These are phyloP conservation scores for Amblyjoppa proteus DNA, from an alignment of 2,888 invertebrate species.

Conservation along the genomic window DNA sequence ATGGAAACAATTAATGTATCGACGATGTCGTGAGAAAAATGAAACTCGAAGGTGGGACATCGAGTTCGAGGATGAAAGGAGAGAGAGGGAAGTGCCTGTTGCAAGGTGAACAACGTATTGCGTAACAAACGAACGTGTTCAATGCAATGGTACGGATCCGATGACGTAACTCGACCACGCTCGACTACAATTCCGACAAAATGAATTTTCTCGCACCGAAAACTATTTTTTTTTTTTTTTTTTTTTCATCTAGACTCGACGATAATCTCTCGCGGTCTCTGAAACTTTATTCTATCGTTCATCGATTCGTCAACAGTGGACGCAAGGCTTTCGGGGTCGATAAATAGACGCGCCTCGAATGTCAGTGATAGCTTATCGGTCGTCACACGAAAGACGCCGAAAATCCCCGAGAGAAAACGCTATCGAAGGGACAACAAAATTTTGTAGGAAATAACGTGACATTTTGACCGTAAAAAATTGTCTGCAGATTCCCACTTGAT, in stretches of 20 bases:
- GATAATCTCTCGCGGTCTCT: neutral
- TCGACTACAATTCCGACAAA: neutral
- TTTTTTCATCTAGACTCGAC: neutral
- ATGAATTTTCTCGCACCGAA: neutral
- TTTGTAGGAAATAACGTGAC: too few species aligned
- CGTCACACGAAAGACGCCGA: neutral
- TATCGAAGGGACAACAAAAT: neutral
- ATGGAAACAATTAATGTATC: neutral
- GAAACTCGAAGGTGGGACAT: slow-evolving; percentile 32
- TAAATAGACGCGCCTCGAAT: slow-evolving; percentile 8
- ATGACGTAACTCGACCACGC: slow-evolving; percentile 40
- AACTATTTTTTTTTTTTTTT: neutral
- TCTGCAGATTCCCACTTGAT: too few species aligned
- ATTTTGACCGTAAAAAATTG: too few species aligned
- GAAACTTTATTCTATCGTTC: slow-evolving; percentile 1
- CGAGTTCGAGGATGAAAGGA: slow-evolving; percentile 42
- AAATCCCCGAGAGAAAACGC: neutral
- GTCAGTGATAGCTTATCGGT: slow-evolving; percentile 44
- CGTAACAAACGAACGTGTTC: slow-evolving; percentile 52
- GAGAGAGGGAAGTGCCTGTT: slow-evolving; percentile 41
- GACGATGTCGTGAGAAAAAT: slow-evolving; percentile 11
- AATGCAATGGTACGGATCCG: slow-evolving; percentile 48
- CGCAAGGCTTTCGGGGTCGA: slow-evolving; percentile 6
- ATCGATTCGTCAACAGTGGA: slow-evolving; percentile 9
- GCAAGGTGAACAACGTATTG: slow-evolving; percentile 64